Conservation (phyloP, 2,888 invertebrate genomes). For the Fissipunctia ypsillon region DNA sequence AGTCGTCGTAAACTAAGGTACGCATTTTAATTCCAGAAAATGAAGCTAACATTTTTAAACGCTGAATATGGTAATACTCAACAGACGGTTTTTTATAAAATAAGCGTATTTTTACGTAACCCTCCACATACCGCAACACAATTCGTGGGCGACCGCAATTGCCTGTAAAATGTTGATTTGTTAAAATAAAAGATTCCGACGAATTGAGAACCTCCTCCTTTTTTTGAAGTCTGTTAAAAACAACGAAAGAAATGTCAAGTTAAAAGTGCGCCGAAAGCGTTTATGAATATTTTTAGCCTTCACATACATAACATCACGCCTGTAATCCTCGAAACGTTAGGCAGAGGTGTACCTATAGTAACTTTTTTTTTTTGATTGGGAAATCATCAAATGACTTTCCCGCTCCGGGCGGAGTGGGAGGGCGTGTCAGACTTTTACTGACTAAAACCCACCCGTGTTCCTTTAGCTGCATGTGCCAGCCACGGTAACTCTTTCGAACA, state of each 20-base stretch:
- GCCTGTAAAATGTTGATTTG: conserved; percentile 38
- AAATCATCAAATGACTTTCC: too few relatives aligned
- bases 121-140: conserved; percentile 27
- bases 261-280: conserved; percentile 6
- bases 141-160: conserved; percentile 33
- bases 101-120: conserved; percentile 34
- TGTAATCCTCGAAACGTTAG: background rate
- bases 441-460: too few relatives aligned
- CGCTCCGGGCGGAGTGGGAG: too few relatives aligned
- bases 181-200: too few relatives aligned
- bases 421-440: too few relatives aligned
- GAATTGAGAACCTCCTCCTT: too few relatives aligned
- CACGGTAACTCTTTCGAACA: too few relatives aligned
- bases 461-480: too few relatives aligned
- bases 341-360: background rate
- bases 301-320: background rate
- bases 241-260: conserved; percentile 14
- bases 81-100: conserved; percentile 9
- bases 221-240: too few relatives aligned
- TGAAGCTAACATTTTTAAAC: conserved; percentile 56
- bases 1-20: conserved; percentile 37
- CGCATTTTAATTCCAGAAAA: conserved; percentile 55
- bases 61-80: conserved; percentile 48
- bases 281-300: conserved; percentile 14
- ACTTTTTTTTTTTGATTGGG: too few relatives aligned